phyloP scores from a whole-genome alignment of 2,113 vertebrate genomes.

The Ariopsis seemanni region DNA sequence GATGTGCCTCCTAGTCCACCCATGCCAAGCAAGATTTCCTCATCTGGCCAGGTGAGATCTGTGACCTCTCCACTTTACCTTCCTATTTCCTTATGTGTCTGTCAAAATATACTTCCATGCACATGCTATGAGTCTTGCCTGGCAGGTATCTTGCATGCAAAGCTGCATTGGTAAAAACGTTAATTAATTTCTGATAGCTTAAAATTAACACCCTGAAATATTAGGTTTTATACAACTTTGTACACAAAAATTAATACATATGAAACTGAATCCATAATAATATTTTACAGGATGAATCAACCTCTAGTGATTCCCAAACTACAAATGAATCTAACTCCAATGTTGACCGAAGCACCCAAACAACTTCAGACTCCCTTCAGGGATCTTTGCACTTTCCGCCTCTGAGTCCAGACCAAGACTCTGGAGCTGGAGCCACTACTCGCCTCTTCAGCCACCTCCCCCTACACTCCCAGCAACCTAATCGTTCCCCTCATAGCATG shows the following conservation, averaged over 20 bases:
- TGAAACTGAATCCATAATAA: background rate
- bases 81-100: constrained; percentile 26
- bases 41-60: constrained; percentile 78
- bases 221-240: background rate
- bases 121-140: constrained; percentile 55
- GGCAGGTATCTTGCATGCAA: constrained; percentile 51
- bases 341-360: constrained; percentile 69
- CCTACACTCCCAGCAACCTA: constrained; percentile 88
- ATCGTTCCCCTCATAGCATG: constrained; percentile 82
- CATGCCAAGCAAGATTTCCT: constrained; percentile 56
- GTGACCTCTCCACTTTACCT: constrained; percentile 44
- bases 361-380: constrained; percentile 61
- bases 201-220: background rate
- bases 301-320: constrained; percentile 14
- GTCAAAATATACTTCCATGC: constrained; percentile 38
- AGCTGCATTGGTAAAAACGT: constrained; percentile 59
- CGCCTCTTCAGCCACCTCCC: constrained; percentile 95
- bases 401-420: constrained; percentile 51
- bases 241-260: background rate
- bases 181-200: constrained; percentile 46
- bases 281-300: constrained; percentile 46
- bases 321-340: constrained; percentile 44
- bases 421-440: constrained; percentile 66
- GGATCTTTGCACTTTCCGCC: constrained; percentile 63
- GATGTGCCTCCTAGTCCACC: constrained; percentile 72